A percentile compares a stretch with the other conserved stretches of the same genome.
Evolutionary conservation across 2,888 invertebrate genomes (phyloP).

Genomic region (Phania funesta): DNA sequence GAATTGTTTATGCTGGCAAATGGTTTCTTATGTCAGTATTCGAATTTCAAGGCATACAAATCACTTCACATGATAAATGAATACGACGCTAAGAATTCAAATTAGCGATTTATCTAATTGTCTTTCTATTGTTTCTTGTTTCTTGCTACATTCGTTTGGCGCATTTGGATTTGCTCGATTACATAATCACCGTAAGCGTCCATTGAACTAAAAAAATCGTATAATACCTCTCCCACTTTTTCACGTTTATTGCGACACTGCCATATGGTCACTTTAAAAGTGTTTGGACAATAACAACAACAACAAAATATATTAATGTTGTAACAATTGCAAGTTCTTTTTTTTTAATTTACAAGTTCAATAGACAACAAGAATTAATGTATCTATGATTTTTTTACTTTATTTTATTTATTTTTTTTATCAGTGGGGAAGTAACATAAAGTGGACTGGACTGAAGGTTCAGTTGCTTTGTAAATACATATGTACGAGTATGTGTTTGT

Average conservation of each 20-base stretch:
- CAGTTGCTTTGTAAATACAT: background rate
- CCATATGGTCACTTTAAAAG: constrained; percentile 16
- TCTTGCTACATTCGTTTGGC: background rate
- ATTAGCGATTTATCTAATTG: constrained; percentile 9
- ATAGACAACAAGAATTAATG: constrained; percentile 51
- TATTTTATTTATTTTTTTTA: constrained; percentile 5
- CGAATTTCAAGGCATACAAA: constrained; percentile 22
- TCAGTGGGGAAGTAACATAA: background rate
- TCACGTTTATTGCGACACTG: constrained; percentile 1
- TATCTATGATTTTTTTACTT: constrained; percentile 7
- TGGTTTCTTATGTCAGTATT: constrained; percentile 22
- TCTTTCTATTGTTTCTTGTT: background rate
- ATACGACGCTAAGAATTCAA: constrained; percentile 51
- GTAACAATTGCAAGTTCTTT: constrained; percentile 25
- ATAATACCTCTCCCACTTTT: constrained; percentile 22
- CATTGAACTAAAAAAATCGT: constrained; percentile 40
- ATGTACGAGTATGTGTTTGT: background rate
- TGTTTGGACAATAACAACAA: background rate
- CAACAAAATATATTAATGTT: too few species aligned
- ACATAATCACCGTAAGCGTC: constrained; percentile 34
- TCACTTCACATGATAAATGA: constrained; percentile 35
- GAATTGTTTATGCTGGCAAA: constrained; percentile 55
- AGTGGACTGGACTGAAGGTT: background rate
- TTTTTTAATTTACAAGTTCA: constrained; percentile 61
- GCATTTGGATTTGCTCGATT: constrained; percentile 20